Base-by-base conservation (phyloP, 2,797 vertebrate genomes). In the Prunella strophiata region DNA sequence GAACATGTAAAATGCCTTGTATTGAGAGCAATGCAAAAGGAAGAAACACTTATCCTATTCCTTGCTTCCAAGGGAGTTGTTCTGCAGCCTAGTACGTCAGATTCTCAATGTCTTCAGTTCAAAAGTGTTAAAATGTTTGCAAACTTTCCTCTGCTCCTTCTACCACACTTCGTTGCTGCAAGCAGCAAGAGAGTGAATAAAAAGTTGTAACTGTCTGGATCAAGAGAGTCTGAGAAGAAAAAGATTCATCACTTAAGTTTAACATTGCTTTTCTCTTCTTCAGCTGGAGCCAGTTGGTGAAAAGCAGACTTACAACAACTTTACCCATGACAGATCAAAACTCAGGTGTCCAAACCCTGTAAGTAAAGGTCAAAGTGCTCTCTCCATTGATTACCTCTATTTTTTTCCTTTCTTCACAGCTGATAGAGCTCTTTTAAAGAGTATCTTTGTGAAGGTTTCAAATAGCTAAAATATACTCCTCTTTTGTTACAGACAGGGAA, bases 231-330 rank as follows among this genome's bases (percentile, higher is more conserved):
- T 76, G 22, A 48, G 57, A 32, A 80, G 22, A 22, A 32, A 82
- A 72, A 77, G 17, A 38, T 3, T 67, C 7, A 50, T 50, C 15
- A 6, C 30, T 40, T 40, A 43, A 63, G 8, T 68, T 89, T 82
- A 81, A 42, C 45, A 9, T 51, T 75, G 43, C 29, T 96, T 94
- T 91, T 91, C 52, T 68, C 65, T 89, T 77, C 68, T 72, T 59
- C 92, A 99, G 99, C 66, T 99, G 97, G 98, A 99, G 93, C 99
- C 99, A 27, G 98, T 98, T 92, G 99, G 98, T 72, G 78, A 87
- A 75, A 99, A 99, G 97, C 98, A 98, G 63, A 97, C 96, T 21
- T 99, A 97, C 96, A 99, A 98, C 97, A 98, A 98, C 96, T 99
- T 99, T 92, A 98, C 98, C 48, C 85, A 98, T 67, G 94, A 91